These are phyloP conservation scores for Neoarius graeffei DNA, from an alignment of 2,113 vertebrate species.

Conservation along the genomic window DNA sequence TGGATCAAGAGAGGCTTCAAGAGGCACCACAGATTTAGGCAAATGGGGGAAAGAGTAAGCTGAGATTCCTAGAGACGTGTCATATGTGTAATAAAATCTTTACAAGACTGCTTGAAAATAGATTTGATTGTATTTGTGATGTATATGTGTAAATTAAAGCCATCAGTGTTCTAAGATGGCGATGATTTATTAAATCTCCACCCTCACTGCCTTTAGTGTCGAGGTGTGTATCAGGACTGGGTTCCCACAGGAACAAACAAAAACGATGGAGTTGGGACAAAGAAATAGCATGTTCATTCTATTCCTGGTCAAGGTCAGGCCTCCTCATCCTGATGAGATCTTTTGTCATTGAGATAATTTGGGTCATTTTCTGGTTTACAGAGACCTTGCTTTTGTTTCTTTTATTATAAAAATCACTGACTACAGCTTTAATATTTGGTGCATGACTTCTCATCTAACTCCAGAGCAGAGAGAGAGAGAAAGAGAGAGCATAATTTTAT, in stretches of 20 bases:
- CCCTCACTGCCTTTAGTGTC: not conserved
- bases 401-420: not conserved
- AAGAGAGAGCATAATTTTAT: too few species aligned
- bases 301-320: not conserved
- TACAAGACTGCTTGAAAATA: not conserved
- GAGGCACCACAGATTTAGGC: not conserved
- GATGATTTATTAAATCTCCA: not conserved
- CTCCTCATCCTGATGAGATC: not conserved
- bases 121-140: not conserved
- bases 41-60: not conserved
- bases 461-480: not conserved
- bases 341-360: not conserved
- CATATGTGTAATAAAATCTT: not conserved
- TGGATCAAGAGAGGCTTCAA: not conserved
- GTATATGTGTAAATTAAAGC: not conserved
- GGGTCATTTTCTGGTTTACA: not conserved
- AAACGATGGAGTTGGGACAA: not conserved
- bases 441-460: not conserved
- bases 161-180: not conserved
- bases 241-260: too few species aligned
- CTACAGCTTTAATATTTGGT: not conserved
- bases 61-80: not conserved
- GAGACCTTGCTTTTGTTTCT: not conserved
- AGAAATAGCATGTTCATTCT: not conserved
- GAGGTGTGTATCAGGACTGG: not conserved